phyloP scores from a whole-genome alignment of 2,888 invertebrate genomes.

The Prosopocoilus inquinatus region DNA sequence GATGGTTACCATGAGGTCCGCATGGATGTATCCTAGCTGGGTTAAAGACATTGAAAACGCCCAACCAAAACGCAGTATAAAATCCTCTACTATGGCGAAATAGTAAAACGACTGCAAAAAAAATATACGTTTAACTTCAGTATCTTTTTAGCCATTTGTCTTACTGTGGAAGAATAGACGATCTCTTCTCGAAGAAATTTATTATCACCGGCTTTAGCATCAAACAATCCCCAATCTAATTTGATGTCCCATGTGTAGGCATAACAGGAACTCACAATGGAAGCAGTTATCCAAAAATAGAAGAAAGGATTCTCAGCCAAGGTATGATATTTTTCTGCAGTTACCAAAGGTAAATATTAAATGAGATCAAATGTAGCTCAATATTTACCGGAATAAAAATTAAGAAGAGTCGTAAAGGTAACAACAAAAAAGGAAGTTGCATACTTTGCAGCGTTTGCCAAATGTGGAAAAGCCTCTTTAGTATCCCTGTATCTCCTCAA shows the following conservation, averaged over 20 bases:
- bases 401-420: constrained; percentile 70
- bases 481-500: constrained; percentile 93
- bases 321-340: constrained; percentile 41
- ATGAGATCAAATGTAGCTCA: background rate
- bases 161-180: constrained; percentile 88
- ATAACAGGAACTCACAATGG: constrained; percentile 86
- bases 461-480: constrained; percentile 89
- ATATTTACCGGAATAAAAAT: constrained; percentile 17
- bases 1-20: constrained; percentile 81
- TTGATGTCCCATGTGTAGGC: constrained; percentile 98
- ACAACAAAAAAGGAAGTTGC: constrained; percentile 96
- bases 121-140: constrained; percentile 6
- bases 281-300: constrained; percentile 85
- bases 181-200: constrained; percentile 90
- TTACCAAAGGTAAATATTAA: background rate
- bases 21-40: constrained; percentile 71
- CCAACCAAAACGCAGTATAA: constrained; percentile 92
- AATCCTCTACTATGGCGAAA: constrained; percentile 94
- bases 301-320: constrained; percentile 75
- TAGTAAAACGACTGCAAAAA: constrained; percentile 82
- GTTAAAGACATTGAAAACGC: constrained; percentile 81
- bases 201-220: constrained; percentile 88
- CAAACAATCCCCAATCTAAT: constrained; percentile 99
- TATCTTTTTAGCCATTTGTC: background rate
- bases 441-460: constrained; percentile 98